Conservation (phyloP, 2,888 invertebrate species). For the Harpagoxenus sublaevis region DNA sequence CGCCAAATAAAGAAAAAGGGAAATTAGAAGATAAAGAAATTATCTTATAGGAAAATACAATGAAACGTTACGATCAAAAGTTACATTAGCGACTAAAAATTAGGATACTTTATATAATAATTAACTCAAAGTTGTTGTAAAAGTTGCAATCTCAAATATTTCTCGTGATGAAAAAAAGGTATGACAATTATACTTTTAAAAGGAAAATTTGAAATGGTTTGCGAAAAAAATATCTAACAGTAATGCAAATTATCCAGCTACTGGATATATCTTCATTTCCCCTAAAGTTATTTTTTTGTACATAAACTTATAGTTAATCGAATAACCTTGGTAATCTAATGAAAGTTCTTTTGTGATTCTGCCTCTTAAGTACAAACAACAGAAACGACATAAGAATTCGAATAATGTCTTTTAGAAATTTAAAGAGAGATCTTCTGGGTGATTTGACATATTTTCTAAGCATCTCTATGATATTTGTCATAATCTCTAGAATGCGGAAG, state of each 20-base stretch:
- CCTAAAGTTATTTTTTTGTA: neutral
- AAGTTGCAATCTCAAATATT: neutral
- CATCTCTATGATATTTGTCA: neutral
- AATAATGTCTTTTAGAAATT: neutral
- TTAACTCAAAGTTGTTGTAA: neutral
- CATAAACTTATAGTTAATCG: neutral
- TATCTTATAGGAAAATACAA: neutral
- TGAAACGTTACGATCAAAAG: neutral
- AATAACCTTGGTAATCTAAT: constrained; percentile 5
- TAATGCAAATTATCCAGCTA: neutral
- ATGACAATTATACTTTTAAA: neutral
- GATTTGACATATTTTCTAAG: neutral
- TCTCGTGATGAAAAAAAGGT: neutral
- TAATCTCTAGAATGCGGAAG: neutral
- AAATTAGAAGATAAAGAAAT: neutral
- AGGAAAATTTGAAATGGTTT: neutral
- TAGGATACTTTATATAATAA: neutral
- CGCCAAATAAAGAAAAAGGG: neutral
- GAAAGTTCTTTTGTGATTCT: neutral
- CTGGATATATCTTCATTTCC: neutral
- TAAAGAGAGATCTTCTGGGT: neutral
- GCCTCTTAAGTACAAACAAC: neutral
- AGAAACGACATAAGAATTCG: neutral
- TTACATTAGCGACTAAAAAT: neutral
- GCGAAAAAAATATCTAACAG: neutral